phyloP scores from a whole-genome alignment of 2,797 vertebrate species.

The Catostomus latipinnis region DNA sequence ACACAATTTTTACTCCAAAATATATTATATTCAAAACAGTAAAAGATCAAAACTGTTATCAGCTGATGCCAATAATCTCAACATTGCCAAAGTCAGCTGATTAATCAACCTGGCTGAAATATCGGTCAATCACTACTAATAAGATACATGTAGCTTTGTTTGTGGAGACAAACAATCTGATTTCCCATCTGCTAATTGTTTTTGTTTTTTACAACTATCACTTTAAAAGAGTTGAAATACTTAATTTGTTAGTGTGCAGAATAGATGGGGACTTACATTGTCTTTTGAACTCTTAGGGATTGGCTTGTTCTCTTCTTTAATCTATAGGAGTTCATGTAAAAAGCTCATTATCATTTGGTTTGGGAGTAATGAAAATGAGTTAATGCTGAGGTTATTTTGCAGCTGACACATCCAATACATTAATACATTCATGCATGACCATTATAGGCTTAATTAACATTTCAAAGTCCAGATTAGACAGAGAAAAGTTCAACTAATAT shows the following conservation, averaged over 20 bases:
- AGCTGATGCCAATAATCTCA: too few relatives aligned
- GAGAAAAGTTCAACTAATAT: neutral
- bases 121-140: neutral
- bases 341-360: constrained; percentile 52
- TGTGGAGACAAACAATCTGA: neutral
- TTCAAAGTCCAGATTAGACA: neutral
- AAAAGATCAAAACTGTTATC: too few relatives aligned
- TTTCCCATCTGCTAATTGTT: constrained; percentile 4
- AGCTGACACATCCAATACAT: neutral
- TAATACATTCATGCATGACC: constrained; percentile 26
- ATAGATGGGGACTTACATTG: constrained; percentile 84
- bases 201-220: neutral
- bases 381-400: neutral
- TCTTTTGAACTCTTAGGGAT: constrained; percentile 81
- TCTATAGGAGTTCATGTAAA: constrained; percentile 80
- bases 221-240: neutral
- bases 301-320: constrained; percentile 93
- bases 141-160: neutral
- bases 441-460: neutral
- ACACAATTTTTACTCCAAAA: too few relatives aligned
- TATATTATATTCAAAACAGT: too few relatives aligned
- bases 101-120: too few relatives aligned
- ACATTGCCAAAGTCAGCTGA: too few relatives aligned
- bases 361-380: neutral
- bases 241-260: constrained; percentile 12